phyloP scores from a whole-genome alignment of 2,113 vertebrate species.

The Nothocercus nigrocapillus region DNA sequence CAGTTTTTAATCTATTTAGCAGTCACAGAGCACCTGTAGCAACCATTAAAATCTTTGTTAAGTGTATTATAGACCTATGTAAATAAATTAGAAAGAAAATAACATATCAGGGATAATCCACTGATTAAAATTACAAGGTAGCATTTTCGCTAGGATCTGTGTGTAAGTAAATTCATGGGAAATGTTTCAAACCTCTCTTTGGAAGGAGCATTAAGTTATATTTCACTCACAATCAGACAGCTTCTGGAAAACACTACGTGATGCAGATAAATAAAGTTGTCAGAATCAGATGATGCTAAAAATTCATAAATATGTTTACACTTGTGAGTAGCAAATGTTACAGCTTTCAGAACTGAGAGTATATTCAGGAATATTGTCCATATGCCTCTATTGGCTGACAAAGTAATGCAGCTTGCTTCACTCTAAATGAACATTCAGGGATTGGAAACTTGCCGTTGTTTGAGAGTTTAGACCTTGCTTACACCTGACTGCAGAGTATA shows the following conservation, averaged over 20 bases:
- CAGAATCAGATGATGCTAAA: conserved; percentile 45
- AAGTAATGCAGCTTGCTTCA: conserved; percentile 58
- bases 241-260: conserved; percentile 1
- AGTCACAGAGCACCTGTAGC: not conserved
- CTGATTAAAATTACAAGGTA: not conserved
- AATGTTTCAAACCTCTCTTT: not conserved
- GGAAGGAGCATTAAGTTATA: not conserved
- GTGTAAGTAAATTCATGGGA: not conserved
- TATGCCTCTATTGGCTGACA: conserved; percentile 75
- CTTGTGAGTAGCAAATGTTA: conserved; percentile 61
- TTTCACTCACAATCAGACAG: conserved; percentile 23
- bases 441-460: conserved; percentile 69
- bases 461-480: conserved; percentile 59
- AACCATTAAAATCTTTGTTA: not conserved
- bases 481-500: conserved; percentile 28
- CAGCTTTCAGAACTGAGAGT: conserved; percentile 54
- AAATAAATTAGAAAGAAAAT: conserved; percentile 34
- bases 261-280: conserved; percentile 2
- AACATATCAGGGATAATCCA: not conserved
- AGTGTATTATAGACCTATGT: not conserved
- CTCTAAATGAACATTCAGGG: conserved; percentile 75
- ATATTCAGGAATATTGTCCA: conserved; percentile 66
- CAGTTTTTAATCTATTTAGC: conserved; percentile 10
- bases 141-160: not conserved
- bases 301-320: conserved; percentile 68